These are phyloP conservation scores for Meandrusa payeni DNA, from an alignment of 2,888 invertebrate species.

Conservation along the genomic window DNA sequence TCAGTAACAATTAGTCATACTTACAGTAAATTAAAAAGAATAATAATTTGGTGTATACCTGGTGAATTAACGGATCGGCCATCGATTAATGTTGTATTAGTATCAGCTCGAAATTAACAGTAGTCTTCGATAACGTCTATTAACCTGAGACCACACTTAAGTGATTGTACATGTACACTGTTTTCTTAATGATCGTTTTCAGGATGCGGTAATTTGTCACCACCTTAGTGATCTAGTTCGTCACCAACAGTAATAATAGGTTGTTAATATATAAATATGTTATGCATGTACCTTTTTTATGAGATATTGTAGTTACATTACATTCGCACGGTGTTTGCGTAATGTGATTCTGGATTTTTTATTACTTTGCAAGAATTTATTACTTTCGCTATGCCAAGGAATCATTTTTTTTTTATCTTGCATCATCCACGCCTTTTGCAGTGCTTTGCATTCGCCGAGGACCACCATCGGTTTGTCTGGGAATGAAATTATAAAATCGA, in stretches of 20 bases:
- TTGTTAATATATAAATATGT: slow-evolving; percentile 6
- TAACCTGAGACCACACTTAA: slow-evolving; percentile 78
- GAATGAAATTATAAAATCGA: slow-evolving; percentile 28
- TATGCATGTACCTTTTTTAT: slow-evolving; percentile 39
- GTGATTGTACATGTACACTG: slow-evolving; percentile 28
- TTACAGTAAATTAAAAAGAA: slow-evolving; percentile 45
- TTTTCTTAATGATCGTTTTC: slow-evolving; percentile 59
- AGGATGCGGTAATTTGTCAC: slow-evolving; percentile 61
- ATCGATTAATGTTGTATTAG: slow-evolving; percentile 47
- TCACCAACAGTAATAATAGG: slow-evolving; percentile 27
- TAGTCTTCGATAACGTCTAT: slow-evolving; percentile 70
- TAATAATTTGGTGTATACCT: slow-evolving; percentile 61
- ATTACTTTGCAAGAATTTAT: slow-evolving; percentile 49
- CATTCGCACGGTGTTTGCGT: slow-evolving; percentile 60
- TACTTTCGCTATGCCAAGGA: slow-evolving; percentile 36
- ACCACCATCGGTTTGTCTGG: slow-evolving; percentile 45
- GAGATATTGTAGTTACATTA: slow-evolving; percentile 43
- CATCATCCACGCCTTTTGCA: slow-evolving; percentile 73
- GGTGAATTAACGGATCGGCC: slow-evolving; percentile 70
- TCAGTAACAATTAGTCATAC: slow-evolving; percentile 47
- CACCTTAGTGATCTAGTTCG: slow-evolving; percentile 42
- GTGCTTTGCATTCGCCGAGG: slow-evolving; percentile 75
- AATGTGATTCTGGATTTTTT: slow-evolving; percentile 39
- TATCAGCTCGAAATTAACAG: slow-evolving; percentile 71
- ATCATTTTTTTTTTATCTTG: slow-evolving; percentile 40